These are phyloP conservation scores for Porites lobata DNA, from an alignment of 92 coral and sea anemone species.

Conservation along the genomic window DNA sequence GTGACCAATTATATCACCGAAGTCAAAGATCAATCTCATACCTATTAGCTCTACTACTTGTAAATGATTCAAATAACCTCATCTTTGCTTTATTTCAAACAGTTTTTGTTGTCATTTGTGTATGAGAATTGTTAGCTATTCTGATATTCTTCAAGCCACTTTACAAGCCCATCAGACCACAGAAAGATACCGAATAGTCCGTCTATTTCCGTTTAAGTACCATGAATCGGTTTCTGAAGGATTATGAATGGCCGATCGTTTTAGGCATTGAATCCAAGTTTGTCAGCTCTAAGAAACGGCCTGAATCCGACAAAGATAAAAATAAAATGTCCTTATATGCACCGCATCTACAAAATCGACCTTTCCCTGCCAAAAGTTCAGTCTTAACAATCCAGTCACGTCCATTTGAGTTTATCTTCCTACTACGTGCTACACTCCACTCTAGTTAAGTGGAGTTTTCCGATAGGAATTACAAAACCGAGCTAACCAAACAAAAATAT, in stretches of 20 bases:
- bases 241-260: background rate
- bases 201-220: background rate
- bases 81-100: too few relatives aligned
- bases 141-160: background rate
- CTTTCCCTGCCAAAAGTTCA: background rate
- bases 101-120: too few relatives aligned
- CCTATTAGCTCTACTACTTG: too few relatives aligned
- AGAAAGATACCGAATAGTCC: background rate
- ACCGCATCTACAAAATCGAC: background rate
- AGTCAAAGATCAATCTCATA: too few relatives aligned
- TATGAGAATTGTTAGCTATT: background rate
- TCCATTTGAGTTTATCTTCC: background rate
- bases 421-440: constrained; percentile 14
- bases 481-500: constrained; percentile 23
- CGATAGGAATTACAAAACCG: constrained; percentile 13
- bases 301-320: background rate
- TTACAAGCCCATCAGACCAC: background rate
- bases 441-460: background rate
- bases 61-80: too few relatives aligned
- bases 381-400: background rate
- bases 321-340: background rate
- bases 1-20: too few relatives aligned
- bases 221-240: background rate
- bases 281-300: background rate
- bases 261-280: background rate